These are phyloP conservation scores for Triops cancriformis DNA, from an alignment of 1,140 invertebrate species.

Conservation along the genomic window DNA sequence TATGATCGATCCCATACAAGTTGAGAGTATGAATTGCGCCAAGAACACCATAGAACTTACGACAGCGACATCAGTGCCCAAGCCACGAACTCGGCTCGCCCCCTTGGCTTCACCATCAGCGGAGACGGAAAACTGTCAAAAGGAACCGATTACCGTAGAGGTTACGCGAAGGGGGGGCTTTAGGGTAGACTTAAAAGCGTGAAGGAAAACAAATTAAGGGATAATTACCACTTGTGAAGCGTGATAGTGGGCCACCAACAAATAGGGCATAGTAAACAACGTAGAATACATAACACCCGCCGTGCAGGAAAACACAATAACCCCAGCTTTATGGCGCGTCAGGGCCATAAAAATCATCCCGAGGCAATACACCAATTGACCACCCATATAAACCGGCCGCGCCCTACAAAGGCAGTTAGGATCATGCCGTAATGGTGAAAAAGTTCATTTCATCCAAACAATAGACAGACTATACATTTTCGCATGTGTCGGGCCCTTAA, in stretches of 20 bases:
- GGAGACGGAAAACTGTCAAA: conserved; percentile 26
- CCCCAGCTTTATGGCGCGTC: conserved; percentile 62
- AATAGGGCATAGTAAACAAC: conserved; percentile 92
- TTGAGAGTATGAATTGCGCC: conserved; percentile 81
- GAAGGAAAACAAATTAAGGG: background rate
- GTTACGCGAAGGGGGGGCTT: background rate
- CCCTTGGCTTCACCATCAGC: conserved; percentile 20
- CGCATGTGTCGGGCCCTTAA: too few species aligned
- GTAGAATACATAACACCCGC: conserved; percentile 96
- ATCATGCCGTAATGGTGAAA: background rate
- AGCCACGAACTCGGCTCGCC: conserved; percentile 54
- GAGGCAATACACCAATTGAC: conserved; percentile 76
- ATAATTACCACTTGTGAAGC: conserved; percentile 65
- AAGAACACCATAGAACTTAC: conserved; percentile 92
- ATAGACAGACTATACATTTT: too few species aligned
- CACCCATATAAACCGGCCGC: conserved; percentile 75
- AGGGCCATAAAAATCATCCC: conserved; percentile 85
- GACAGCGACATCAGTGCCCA: conserved; percentile 88
- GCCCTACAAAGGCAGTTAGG: conserved; percentile 50
- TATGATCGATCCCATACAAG: conserved; percentile 77
- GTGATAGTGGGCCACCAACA: conserved; percentile 88
- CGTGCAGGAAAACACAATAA: conserved; percentile 79
- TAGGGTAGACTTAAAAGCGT: background rate
- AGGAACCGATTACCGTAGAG: background rate
- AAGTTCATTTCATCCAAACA: background rate